Percentiles rank a stretch among this genome's conserved stretches.
phyloP scores from a whole-genome alignment of 2,113 vertebrate species.

The Crypturellus undulatus region DNA sequence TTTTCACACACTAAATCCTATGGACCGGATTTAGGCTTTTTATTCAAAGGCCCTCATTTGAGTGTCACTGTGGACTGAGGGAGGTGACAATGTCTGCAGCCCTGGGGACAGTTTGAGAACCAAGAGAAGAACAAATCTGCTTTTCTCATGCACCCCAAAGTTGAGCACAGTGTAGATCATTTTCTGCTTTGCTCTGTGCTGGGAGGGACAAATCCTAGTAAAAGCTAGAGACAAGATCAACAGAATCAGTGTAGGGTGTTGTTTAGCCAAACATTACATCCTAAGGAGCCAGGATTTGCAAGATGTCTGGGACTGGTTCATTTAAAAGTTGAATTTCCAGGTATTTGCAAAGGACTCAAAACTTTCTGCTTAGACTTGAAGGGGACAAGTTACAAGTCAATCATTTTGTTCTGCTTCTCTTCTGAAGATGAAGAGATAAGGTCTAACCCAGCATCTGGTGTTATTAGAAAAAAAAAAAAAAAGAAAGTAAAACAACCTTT shows the following conservation, averaged over 20 bases:
- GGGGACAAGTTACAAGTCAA: background rate
- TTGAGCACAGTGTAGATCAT: background rate
- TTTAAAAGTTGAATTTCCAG: background rate
- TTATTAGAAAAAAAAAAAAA: background rate
- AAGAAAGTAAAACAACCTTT: too few relatives aligned
- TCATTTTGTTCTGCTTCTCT: background rate
- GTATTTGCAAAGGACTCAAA: accelerated
- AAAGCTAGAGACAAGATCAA: background rate
- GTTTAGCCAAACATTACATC: background rate
- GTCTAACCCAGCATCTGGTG: background rate
- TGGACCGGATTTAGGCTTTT: background rate
- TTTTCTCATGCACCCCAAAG: background rate
- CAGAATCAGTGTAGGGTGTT: background rate
- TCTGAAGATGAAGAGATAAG: background rate
- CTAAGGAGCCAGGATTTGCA: background rate
- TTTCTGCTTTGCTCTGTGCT: background rate
- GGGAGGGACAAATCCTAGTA: background rate
- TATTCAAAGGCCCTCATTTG: background rate
- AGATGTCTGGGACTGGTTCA: background rate
- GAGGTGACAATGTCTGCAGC: background rate
- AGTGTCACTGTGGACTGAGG: accelerated
- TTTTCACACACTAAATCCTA: background rate
- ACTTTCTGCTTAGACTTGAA: background rate
- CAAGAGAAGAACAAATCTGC: background rate
- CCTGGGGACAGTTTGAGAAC: background rate